Percentiles rank a stretch among this genome's conserved stretches.
Evolutionary conservation across 2,113 vertebrate genomes (phyloP).

Genomic region (Ciconia maguari): DNA sequence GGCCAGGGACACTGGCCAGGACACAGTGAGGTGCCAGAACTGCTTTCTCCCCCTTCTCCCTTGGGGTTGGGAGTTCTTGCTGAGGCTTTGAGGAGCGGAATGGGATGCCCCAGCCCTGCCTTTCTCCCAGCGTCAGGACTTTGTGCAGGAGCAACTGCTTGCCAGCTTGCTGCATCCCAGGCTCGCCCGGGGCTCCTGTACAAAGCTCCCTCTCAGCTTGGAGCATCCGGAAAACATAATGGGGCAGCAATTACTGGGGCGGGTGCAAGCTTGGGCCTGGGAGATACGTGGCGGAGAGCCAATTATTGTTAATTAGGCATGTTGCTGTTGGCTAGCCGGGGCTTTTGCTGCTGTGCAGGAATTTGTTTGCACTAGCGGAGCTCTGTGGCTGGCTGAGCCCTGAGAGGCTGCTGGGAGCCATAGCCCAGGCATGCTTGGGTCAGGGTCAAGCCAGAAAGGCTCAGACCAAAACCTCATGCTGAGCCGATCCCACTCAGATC

Average conservation of each 20-base stretch:
- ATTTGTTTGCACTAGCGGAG: not conserved
- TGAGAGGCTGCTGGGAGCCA: not conserved
- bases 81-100: not conserved
- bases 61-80: not conserved
- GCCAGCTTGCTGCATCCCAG: not conserved
- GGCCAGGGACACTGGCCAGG: not conserved
- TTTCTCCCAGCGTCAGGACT: not conserved
- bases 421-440: not conserved
- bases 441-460: not conserved
- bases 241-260: not conserved
- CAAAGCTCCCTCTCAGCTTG: conserved; percentile 51
- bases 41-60: not conserved
- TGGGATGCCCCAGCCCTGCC: not conserved
- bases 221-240: conserved; percentile 12
- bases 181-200: not conserved
- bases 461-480: not conserved
- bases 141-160: not conserved
- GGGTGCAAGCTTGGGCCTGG: conserved; percentile 7
- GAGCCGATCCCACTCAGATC: not conserved
- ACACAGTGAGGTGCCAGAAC: not conserved
- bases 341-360: not conserved
- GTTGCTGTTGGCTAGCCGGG: not conserved
- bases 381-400: not conserved
- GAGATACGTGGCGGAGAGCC: not conserved
- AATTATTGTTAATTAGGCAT: not conserved